These are phyloP conservation scores for Catostomus latipinnis DNA, from an alignment of 2,797 vertebrate species.

Conservation along the genomic window DNA sequence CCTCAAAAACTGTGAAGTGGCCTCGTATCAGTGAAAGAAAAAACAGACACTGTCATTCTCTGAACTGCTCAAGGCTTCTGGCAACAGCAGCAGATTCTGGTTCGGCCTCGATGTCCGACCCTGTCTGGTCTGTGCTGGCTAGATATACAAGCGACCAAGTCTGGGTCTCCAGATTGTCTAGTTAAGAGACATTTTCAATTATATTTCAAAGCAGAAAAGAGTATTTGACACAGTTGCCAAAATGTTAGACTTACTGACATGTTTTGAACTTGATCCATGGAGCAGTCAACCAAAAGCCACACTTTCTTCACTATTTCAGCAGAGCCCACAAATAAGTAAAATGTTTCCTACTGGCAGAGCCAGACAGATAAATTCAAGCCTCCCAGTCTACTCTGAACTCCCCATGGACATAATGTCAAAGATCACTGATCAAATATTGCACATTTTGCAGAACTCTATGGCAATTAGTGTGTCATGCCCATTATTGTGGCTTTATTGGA, in stretches of 20 bases:
- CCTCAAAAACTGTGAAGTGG: slow-evolving; percentile 48
- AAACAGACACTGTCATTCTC: slow-evolving; percentile 55
- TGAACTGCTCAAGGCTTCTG: slow-evolving; percentile 45
- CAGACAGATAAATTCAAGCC: not conserved
- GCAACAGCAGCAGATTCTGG: slow-evolving; percentile 37
- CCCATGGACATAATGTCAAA: slow-evolving; percentile 2
- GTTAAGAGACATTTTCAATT: slow-evolving; percentile 36
- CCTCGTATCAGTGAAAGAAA: slow-evolving; percentile 54
- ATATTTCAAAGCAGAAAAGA: slow-evolving; percentile 4
- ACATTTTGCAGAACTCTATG: too few relatives aligned
- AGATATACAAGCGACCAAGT: slow-evolving; percentile 37
- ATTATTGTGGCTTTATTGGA: not conserved
- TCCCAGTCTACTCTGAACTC: slow-evolving; percentile 6
- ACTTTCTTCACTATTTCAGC: too few relatives aligned
- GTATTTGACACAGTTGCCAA: not conserved
- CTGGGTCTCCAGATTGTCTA: slow-evolving; percentile 26
- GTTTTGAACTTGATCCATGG: slow-evolving; percentile 11
- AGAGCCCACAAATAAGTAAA: slow-evolving; percentile 2
- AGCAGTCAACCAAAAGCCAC: not conserved
- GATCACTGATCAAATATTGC: too few relatives aligned
- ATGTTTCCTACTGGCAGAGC: slow-evolving; percentile 10
- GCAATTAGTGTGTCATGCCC: too few relatives aligned
- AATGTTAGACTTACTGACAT: slow-evolving; percentile 11
- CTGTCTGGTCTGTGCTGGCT: slow-evolving; percentile 12
- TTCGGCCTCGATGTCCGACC: slow-evolving; percentile 30